Base-by-base conservation (phyloP, 1,140 invertebrate genomes). In the Drosophila lini region DNA sequence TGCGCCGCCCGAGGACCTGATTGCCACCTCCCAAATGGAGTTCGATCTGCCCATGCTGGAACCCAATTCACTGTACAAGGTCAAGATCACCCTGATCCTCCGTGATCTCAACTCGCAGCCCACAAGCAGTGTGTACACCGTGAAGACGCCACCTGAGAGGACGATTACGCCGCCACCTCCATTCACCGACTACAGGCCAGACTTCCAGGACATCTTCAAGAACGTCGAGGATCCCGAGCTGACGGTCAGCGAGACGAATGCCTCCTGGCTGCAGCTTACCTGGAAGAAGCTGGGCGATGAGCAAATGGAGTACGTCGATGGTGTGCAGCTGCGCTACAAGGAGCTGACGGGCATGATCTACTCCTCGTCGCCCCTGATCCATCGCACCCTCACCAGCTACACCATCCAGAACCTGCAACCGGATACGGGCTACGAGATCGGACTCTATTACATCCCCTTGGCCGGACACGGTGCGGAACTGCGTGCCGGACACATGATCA, bases 221-320 rank as follows among this genome's bases (percentile, higher is more conserved):
- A 79, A 74, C 34, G 76, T 92, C 5, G 90, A 91, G 52, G 95
- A 98, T 84, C 95, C 96, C 2, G 95, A 96, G 65, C 90, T 98
- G 6, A 94, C 94, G 50, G 94, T 96, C 0, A 94, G 94, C 8
- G 95, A 97, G 65, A 95, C 96, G 0, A 97, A 97, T 75, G 94
- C 96, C 9, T 97, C 95, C 0, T 96, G 95, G 91, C 95, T 96
- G 3, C 95, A 95, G 52, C 93, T 98, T 0, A 94, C 94, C 36
- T 98, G 97, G 97, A 94, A 96, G 74, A 96, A 96, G 82, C 96
- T 98, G 73, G 94, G 94, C 1, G 95, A 96, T 52, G 94, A 96
- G 19, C 97, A 98, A 91, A 91, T 97, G 67, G 95, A 96, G 74
- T 94, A 93, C 65, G 94, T 94, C 42, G 94, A 94, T 71, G 94